A percentile compares a stretch with the other conserved stretches of the same genome.
Evolutionary conservation across 92 coral and sea anemone species (phyloP).

Genomic region (Epizoanthus ramosus): DNA sequence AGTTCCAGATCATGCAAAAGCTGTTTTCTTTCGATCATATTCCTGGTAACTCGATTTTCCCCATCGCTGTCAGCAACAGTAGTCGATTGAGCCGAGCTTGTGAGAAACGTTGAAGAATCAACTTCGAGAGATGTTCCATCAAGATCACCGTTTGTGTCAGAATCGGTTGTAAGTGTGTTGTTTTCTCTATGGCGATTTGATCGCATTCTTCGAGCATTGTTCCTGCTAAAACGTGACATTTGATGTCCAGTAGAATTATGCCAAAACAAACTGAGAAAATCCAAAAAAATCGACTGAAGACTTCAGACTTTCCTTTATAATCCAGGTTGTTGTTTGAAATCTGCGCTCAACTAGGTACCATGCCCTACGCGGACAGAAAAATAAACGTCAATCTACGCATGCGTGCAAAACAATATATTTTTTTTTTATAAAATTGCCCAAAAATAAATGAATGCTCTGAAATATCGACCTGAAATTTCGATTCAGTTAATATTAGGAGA

Average conservation of each 20-base stretch:
- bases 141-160: conserved; percentile 56
- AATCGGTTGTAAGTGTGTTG: conserved; percentile 71
- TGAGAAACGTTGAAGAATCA: conserved; percentile 83
- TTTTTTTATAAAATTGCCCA: too few species aligned
- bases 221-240: conserved; percentile 40
- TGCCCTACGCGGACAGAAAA: too few species aligned
- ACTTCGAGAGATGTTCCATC: conserved; percentile 75
- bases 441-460: too few species aligned
- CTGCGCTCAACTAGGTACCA: conserved; percentile 15
- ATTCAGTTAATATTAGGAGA: too few species aligned
- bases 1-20: conserved; percentile 91
- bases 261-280: neutral
- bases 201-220: conserved; percentile 27
- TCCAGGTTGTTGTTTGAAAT: conserved; percentile 10
- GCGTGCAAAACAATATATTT: neutral
- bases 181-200: conserved; percentile 47
- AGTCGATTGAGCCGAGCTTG: conserved; percentile 87
- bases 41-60: conserved; percentile 83
- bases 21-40: conserved; percentile 93
- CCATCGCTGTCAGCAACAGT: conserved; percentile 80
- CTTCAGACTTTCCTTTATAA: neutral
- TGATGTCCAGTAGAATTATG: neutral
- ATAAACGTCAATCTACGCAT: neutral
- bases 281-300: neutral
- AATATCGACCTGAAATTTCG: too few species aligned